Evolutionary conservation across 2,113 vertebrate genomes (phyloP).

Genomic region (Morone chrysops): DNA sequence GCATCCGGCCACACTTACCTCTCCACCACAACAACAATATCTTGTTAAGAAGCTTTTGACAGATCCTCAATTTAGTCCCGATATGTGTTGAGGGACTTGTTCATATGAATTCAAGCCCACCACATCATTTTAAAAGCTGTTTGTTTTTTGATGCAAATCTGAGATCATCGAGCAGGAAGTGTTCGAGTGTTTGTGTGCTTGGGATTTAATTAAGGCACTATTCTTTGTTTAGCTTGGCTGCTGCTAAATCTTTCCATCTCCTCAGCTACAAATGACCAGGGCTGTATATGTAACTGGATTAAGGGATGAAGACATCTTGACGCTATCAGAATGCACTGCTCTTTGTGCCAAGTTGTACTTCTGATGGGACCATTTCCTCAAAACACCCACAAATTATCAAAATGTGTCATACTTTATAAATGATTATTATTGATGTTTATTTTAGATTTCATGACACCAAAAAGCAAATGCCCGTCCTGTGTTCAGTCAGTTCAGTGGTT

Average conservation of each 20-base stretch:
- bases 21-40: constrained; percentile 6
- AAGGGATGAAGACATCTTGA: constrained; percentile 57
- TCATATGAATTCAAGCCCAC: background rate
- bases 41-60: background rate
- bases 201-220: constrained; percentile 44
- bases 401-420: no score
- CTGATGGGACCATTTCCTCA: background rate
- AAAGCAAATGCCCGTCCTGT: background rate
- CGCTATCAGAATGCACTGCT: background rate
- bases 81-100: background rate
- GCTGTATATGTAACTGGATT: constrained; percentile 70
- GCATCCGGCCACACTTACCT: background rate
- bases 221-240: constrained; percentile 62
- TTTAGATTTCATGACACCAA: background rate
- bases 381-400: background rate
- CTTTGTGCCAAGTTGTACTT: background rate
- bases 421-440: background rate
- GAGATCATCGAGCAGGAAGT: constrained; percentile 28
- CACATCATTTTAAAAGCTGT: background rate
- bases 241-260: constrained; percentile 64
- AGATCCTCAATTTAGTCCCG: background rate
- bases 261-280: constrained; percentile 36
- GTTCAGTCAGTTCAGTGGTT: background rate
- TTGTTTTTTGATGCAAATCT: constrained; percentile 9
- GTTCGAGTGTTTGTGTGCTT: constrained; percentile 19